A percentile compares a stretch with the other conserved stretches of the same genome.
Conservation (phyloP, 2,113 vertebrate genomes). For the Aptenodytes forsteri region DNA sequence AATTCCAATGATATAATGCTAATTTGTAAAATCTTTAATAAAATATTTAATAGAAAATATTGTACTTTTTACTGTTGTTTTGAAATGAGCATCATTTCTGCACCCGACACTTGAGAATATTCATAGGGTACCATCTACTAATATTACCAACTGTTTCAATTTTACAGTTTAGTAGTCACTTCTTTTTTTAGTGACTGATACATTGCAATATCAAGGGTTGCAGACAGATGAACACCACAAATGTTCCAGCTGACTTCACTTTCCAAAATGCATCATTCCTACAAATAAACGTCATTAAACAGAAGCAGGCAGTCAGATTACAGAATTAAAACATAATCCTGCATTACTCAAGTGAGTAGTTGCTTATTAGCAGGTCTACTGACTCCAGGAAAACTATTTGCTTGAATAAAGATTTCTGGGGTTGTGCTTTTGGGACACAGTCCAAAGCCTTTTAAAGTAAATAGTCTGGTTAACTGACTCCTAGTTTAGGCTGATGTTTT, state of each 20-base stretch:
- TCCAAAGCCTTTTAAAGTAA: background rate
- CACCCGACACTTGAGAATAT: background rate
- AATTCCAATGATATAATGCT: background rate
- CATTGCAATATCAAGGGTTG: slow-evolving; percentile 2
- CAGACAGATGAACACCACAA: slow-evolving; percentile 11
- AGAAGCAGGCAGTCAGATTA: background rate
- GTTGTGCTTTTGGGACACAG: background rate
- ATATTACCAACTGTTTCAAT: background rate
- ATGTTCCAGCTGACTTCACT: slow-evolving; percentile 24
- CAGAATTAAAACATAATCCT: background rate
- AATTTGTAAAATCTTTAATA: background rate
- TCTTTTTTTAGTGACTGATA: slow-evolving; percentile 16
- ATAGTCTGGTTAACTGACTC: background rate
- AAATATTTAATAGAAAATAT: background rate
- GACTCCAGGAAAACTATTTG: background rate
- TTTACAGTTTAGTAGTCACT: background rate
- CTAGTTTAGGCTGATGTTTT: background rate
- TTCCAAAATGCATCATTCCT: slow-evolving; percentile 5
- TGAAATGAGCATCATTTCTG: background rate
- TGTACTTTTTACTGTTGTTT: background rate
- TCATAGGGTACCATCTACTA: background rate
- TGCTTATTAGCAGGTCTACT: background rate
- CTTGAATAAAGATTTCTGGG: background rate
- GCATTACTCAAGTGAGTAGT: background rate
- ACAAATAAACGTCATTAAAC: background rate